phyloP scores from a whole-genome alignment of 2,113 vertebrate species.

The Semnornis frantzii region DNA sequence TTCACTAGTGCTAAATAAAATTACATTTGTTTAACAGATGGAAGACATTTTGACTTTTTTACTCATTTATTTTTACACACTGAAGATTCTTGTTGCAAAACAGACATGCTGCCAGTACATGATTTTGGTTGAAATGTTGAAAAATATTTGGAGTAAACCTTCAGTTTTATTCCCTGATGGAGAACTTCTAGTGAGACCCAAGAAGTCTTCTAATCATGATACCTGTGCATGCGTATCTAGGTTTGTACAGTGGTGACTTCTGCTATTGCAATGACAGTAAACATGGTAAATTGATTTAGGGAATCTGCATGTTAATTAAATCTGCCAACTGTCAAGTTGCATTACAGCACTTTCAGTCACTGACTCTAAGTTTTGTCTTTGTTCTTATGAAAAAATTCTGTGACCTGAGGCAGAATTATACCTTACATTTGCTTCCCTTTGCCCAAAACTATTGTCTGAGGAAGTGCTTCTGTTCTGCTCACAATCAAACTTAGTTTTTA shows the following conservation, averaged over 20 bases:
- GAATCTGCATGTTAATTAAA: constrained; percentile 62
- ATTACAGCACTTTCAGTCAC: neutral
- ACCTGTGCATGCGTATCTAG: constrained; percentile 27
- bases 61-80: neutral
- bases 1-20: neutral
- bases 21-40: neutral
- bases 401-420: constrained; percentile 10
- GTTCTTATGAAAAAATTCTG: constrained; percentile 8
- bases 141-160: neutral
- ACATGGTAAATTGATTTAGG: constrained; percentile 60
- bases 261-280: constrained; percentile 60
- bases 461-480: constrained; percentile 17
- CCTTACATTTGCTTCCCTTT: constrained; percentile 8
- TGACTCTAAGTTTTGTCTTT: neutral
- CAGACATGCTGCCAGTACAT: neutral
- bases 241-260: constrained; percentile 53
- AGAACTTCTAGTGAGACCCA: neutral
- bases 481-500: constrained; percentile 14
- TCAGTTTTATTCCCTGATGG: neutral
- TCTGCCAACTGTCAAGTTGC: constrained; percentile 48
- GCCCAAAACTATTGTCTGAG: neutral
- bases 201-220: constrained; percentile 31
- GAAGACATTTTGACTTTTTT: neutral
- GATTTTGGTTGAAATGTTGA: neutral
- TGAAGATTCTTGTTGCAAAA: neutral